Percentiles rank a stretch among this genome's conserved stretches.
These are phyloP conservation scores for Callipepla squamata DNA, from an alignment of 2,113 vertebrate species.

Conservation along the genomic window DNA sequence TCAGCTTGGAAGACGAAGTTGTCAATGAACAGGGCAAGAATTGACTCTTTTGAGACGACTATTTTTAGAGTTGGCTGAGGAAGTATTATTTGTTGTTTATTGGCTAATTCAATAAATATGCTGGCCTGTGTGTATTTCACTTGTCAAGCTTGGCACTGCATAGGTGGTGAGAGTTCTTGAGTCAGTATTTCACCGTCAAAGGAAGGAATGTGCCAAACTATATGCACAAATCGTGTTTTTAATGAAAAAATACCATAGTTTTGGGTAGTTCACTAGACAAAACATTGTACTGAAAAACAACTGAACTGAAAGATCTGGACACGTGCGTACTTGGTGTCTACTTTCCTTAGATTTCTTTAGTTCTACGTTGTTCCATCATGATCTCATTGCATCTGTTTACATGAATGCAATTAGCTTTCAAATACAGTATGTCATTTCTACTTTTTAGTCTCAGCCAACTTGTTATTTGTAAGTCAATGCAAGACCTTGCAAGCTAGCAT, in stretches of 20 bases:
- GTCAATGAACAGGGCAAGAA: constrained; percentile 42
- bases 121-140: background rate
- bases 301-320: background rate
- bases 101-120: background rate
- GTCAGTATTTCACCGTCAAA: background rate
- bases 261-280: background rate
- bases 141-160: background rate
- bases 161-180: background rate
- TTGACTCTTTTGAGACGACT: background rate
- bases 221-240: background rate
- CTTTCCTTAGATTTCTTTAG: background rate
- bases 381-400: background rate
- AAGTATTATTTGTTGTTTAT: constrained; percentile 2
- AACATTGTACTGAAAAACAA: background rate
- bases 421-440: background rate
- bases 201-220: background rate
- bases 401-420: background rate
- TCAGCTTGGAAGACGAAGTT: background rate
- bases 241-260: background rate
- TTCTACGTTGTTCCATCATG: background rate
- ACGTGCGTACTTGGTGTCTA: background rate
- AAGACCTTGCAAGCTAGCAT: background rate
- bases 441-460: background rate
- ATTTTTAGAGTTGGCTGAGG: background rate
- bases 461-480: background rate